Base-by-base conservation (phyloP, 2,888 invertebrate genomes). In the Pseudanteris insignis region DNA sequence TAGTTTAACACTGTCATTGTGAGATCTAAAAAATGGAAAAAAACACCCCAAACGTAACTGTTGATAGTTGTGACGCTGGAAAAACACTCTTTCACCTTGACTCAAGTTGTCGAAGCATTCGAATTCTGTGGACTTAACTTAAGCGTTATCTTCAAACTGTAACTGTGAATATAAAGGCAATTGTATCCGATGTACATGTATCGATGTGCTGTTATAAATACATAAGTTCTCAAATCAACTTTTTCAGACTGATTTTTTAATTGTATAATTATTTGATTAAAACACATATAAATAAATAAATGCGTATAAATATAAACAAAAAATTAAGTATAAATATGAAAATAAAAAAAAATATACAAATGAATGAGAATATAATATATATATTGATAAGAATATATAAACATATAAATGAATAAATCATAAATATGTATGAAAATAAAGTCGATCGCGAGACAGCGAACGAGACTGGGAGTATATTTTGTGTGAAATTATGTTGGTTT, bases 131-230 rank as follows among this genome's bases (percentile, higher is more conserved):
- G 15, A 55, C 9, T 37, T 37, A 44, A 55, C 34, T 44, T 61
- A 44, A 43, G 33, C 50, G 48, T 50, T 48, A 47, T 44, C 21
- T 43, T 13, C 54, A 43, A 57, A 51, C 38, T 57, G 33, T 58
- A 63, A 54, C 28, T 43, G 43, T 53, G 44, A 44, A 43, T 44
- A 59, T 37, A 34, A 34, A 57, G 37, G 30, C 36, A 59, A 70
- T 71, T 70, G 69, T 75, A 70, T 65, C 62, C 67, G 66, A 70
- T 74, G 71, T 75, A 74, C 66, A 71, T 70, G 69, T 74, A 73
- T 67, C 51, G 66, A 68, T 67, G 67, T 73, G 68, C 68, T 64
- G 67, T 71, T 38, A 44, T 10, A 70, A 69, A 69, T 70, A 70
- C 68, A 71, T 60, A 47, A 41, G 37, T 50, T 54, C 32, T 37